phyloP scores from a whole-genome alignment of 2,888 invertebrate species.

The Dynastes hyllus region DNA sequence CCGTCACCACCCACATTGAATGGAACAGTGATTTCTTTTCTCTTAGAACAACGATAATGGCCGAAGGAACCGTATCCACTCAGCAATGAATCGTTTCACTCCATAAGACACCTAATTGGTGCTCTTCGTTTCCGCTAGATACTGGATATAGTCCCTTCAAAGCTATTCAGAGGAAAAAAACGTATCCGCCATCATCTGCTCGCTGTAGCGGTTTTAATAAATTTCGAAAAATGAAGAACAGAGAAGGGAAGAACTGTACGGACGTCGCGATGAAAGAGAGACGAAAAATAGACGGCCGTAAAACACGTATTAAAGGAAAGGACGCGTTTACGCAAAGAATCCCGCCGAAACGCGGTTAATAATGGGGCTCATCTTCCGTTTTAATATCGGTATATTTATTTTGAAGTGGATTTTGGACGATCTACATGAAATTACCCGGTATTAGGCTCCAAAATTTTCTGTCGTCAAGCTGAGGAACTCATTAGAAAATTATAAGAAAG shows the following conservation, averaged over 20 bases:
- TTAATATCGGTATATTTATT: conserved; percentile 49
- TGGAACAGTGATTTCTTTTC: conserved; percentile 1
- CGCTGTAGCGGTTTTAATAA: conserved; percentile 46
- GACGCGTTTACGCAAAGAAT: conserved; percentile 30
- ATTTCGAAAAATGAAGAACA: conserved; percentile 25
- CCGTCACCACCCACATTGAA: too few species aligned
- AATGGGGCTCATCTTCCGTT: conserved; percentile 48
- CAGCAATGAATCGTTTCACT: conserved; percentile 37
- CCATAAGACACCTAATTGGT: conserved; percentile 39
- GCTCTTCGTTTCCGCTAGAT: conserved; percentile 19
- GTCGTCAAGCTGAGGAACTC: not conserved
- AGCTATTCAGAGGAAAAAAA: conserved; percentile 19
- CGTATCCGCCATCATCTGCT: conserved; percentile 8
- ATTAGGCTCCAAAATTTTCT: conserved; percentile 57
- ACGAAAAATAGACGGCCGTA: conserved; percentile 28
- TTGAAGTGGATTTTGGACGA: conserved; percentile 48
- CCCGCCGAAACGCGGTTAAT: conserved; percentile 23
- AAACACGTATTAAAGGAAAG: conserved; percentile 47
- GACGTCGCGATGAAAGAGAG: too few species aligned
- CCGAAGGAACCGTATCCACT: not conserved
- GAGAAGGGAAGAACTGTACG: not conserved
- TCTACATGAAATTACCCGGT: conserved; percentile 54
- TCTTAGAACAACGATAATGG: conserved; percentile 24
- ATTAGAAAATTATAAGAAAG: too few species aligned
- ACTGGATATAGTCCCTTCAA: not conserved